These are phyloP conservation scores for Leucopsar rothschildi DNA, from an alignment of 2,113 vertebrate genomes.

Conservation along the genomic window DNA sequence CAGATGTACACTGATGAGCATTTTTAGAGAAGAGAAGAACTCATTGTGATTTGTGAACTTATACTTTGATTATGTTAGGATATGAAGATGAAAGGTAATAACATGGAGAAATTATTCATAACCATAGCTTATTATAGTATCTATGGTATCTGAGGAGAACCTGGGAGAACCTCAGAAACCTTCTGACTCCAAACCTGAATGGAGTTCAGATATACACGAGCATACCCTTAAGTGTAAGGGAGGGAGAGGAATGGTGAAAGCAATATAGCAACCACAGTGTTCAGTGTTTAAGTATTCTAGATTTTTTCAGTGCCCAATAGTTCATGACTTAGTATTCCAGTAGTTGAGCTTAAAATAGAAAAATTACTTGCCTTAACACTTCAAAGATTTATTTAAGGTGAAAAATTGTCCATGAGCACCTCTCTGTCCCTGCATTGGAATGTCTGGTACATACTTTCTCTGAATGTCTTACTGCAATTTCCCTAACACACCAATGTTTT, in stretches of 20 bases:
- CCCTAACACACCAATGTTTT: neutral
- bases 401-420: neutral
- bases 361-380: neutral
- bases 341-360: neutral
- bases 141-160: neutral
- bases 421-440: neutral
- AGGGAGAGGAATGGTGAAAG: neutral
- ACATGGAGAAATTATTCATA: neutral
- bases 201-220: neutral
- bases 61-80: neutral
- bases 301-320: neutral
- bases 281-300: neutral
- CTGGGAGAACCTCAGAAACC: neutral
- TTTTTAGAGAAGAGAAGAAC: neutral
- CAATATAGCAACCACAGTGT: neutral
- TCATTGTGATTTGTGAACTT: neutral
- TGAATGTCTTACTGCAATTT: neutral
- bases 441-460: neutral
- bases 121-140: neutral
- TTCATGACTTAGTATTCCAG: neutral
- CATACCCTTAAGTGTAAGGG: neutral
- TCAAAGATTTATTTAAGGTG: neutral
- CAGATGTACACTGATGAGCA: neutral
- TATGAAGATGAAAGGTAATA: neutral
- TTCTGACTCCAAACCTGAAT: neutral